These are phyloP conservation scores for Cheilosia urbana DNA, from an alignment of 2,888 invertebrate species.

Conservation along the genomic window DNA sequence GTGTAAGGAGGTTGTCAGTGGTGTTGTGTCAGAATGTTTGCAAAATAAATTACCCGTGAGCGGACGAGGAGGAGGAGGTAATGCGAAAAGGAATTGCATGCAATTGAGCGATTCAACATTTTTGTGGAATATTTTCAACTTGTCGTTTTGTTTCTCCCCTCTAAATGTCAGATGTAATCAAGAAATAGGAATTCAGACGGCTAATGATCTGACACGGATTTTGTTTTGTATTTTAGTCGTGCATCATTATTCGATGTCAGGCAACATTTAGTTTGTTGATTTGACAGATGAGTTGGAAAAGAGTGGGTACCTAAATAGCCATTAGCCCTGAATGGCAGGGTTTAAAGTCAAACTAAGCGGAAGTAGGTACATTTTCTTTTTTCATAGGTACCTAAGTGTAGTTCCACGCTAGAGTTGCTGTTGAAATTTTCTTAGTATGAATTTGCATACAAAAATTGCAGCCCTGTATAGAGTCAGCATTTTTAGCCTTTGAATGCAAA, in stretches of 20 bases:
- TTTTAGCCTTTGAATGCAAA: too few species aligned
- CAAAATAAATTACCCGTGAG: slow-evolving; percentile 23
- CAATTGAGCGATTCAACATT: background rate
- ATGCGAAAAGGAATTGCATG: slow-evolving; percentile 11
- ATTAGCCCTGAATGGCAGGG: background rate
- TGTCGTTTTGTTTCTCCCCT: background rate
- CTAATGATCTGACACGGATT: background rate
- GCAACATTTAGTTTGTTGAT: background rate
- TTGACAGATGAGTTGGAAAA: background rate
- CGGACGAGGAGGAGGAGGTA: background rate
- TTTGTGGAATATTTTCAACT: slow-evolving; percentile 3
- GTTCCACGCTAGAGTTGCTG: too few species aligned
- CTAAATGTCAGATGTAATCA: background rate
- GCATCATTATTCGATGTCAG: background rate
- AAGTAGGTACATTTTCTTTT: too few species aligned
- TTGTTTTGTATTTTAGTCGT: background rate
- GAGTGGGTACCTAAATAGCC: background rate
- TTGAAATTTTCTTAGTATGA: too few species aligned
- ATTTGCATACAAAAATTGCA: too few species aligned
- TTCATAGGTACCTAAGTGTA: too few species aligned
- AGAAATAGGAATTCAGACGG: background rate
- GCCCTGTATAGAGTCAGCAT: too few species aligned
- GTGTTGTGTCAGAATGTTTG: slow-evolving; percentile 35
- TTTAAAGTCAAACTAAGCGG: too few species aligned
- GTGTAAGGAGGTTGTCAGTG: slow-evolving; percentile 17